These are phyloP conservation scores for Odocoileus virginianus DNA, from an alignment of 2,113 vertebrate species.

Conservation along the genomic window DNA sequence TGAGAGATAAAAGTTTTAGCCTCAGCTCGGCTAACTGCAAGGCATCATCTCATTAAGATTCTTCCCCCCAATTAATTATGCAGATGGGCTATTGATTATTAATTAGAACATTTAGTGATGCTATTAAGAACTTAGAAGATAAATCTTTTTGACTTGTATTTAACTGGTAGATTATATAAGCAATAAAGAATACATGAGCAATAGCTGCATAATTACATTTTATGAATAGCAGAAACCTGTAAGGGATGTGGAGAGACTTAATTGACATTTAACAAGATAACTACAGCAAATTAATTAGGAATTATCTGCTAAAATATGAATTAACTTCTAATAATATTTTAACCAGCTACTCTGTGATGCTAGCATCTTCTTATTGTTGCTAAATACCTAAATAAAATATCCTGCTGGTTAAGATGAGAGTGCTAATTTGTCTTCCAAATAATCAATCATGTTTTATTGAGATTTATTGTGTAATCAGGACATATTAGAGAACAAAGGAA, in stretches of 20 bases:
- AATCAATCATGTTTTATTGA: constrained; percentile 55
- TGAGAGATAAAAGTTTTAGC: background rate
- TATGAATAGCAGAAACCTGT: constrained; percentile 83
- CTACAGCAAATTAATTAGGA: constrained; percentile 84
- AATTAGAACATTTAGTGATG: constrained; percentile 74
- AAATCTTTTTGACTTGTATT: constrained; percentile 77
- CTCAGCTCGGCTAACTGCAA: background rate
- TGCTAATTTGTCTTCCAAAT: constrained; percentile 76
- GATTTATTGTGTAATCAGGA: constrained; percentile 19
- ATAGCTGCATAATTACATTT: constrained; percentile 81
- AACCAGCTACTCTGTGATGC: constrained; percentile 71
- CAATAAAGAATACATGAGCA: constrained; percentile 78
- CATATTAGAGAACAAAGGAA: background rate
- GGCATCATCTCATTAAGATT: constrained; percentile 55
- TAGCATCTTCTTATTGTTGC: constrained; percentile 59
- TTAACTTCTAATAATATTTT: constrained; percentile 85
- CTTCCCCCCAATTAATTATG: constrained; percentile 72
- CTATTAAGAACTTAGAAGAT: constrained; percentile 77
- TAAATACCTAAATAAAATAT: constrained; percentile 75
- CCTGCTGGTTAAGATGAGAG: constrained; percentile 52
- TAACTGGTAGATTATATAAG: constrained; percentile 77
- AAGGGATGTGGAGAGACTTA: constrained; percentile 81
- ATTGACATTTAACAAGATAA: constrained; percentile 88
- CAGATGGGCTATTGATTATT: constrained; percentile 82
- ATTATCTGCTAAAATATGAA: constrained; percentile 86